Evolutionary conservation across 2,113 vertebrate genomes (phyloP).

Genomic region (Dromiciops gliroides): DNA sequence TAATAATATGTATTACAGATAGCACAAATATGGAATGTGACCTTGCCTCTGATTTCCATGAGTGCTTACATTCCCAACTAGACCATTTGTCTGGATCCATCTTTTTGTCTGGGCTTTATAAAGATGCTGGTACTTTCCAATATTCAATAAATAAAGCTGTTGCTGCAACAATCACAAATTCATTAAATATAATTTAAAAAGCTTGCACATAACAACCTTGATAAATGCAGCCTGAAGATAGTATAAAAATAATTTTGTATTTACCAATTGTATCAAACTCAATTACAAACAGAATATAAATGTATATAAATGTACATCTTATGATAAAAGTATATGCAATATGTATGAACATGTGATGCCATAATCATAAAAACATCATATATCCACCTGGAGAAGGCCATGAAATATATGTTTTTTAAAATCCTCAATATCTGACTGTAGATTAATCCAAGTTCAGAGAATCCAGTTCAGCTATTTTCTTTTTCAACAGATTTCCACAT

Average conservation of each 20-base stretch:
- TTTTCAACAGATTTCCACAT: constrained; percentile 83
- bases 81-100: neutral
- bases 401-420: constrained; percentile 40
- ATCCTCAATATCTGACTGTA: constrained; percentile 10
- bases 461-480: constrained; percentile 87
- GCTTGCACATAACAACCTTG: neutral
- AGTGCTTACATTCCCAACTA: neutral
- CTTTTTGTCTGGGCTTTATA: neutral
- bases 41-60: neutral
- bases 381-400: neutral
- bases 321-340: neutral
- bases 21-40: neutral
- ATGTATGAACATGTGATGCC: neutral
- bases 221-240: neutral
- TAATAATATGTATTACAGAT: neutral
- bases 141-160: neutral
- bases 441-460: constrained; percentile 80
- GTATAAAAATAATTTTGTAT: neutral
- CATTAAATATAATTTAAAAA: neutral
- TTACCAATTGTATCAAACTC: neutral
- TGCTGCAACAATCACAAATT: neutral
- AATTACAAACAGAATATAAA: neutral
- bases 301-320: neutral
- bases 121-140: neutral
- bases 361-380: neutral